Evolutionary conservation across 2,113 vertebrate genomes (phyloP), one percentile per base, ranked within the genome.

Genomic region (Dolichallabes microphthalmus): DNA sequence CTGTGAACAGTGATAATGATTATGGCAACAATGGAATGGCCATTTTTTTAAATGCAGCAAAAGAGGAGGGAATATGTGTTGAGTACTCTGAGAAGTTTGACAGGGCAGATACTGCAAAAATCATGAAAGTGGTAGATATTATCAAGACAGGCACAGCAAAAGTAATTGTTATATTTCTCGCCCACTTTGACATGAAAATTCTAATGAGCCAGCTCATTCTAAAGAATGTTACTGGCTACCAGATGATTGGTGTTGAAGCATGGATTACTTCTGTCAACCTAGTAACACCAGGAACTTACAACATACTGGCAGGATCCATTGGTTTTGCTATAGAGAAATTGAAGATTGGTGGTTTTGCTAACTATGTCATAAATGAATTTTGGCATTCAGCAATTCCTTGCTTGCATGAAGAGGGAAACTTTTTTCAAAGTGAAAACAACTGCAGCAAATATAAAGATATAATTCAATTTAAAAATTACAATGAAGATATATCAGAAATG

Each of bases 1-100:
- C 93, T 22, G 89, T 94, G 25, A 92, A 93, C 88, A 94, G 93
- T 22, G 91, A 94, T 89, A 94, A 90, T 71, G 93, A 94, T 74
- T 95, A 94, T 10, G 94, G 94, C 25, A 94, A 94, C 89, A 93
- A 89, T 1, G 94, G 94, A 82, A 94, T 94, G 91, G 92, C 93
- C 5, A 93, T 93, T 78, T 95, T 95, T 82, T 87, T 94, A 0
- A 58, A 90, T 17, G 91, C 89, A 8, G 93, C 93, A 2, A 79
- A 89, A 66, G 90, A 93, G 50, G 91, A n/a, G n/a, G n/a, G n/a
- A n/a, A n/a, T n/a, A n/a, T n/a, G n/a, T n/a, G n/a, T n/a, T n/a
- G n/a, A n/a, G 74, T 95, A 93, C 27, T 90, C 73, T 0, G 93
- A 92, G 77, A 93, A 91, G 80, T 93, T 94, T 82, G n/a, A n/a